Evolutionary conservation across 2,888 invertebrate species (phyloP), one percentile per base, ranked within the genome.

Genomic region (Dolichopus griseipennis): DNA sequence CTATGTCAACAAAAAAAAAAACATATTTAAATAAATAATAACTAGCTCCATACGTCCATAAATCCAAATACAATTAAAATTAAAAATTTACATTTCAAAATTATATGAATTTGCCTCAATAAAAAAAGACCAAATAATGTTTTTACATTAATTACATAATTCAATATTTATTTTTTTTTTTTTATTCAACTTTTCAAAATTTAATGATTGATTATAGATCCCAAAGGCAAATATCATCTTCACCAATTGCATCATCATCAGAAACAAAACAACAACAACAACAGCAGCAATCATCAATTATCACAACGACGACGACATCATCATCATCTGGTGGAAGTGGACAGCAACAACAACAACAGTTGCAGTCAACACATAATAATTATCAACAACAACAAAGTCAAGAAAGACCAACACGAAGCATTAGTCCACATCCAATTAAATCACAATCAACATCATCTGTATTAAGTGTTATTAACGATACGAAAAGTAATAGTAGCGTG

Each of bases 371-470:
- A 71, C 77, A 10, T 73, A 74, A 61, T 73, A 22, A 22, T 33
- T 33, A 64, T 64, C 66, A 61, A n/a, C 10, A 22, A 33, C 61
- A 66, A 34, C 43, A 37, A 63, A 27, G 18, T 61, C 27, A 63
- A 63, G 65, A 68, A 21, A 65, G n/a, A 64, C 20, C 33, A 34
- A n/a, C 7, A 64, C 76, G 77, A 72, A 79, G 76, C 70, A 73
- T 74, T 66, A 79, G 77, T 73, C 76, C 76, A 33, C 71, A 75
- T 69, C 71, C 73, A 43, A 69, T 68, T 73, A 73, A 71, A 73
- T 73, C 75, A 73, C 73, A 72, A 67, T 70, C 75, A 61, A 66
- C 70, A 67, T 67, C 72, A 41, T 68, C 70, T 72, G 74, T 73
- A n/a, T 70, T 73, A 71, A 70, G 70, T 71, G 66, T 67, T 72